Conservation (phyloP, 2,888 invertebrate species). For the Azorinus chamasolen region DNA sequence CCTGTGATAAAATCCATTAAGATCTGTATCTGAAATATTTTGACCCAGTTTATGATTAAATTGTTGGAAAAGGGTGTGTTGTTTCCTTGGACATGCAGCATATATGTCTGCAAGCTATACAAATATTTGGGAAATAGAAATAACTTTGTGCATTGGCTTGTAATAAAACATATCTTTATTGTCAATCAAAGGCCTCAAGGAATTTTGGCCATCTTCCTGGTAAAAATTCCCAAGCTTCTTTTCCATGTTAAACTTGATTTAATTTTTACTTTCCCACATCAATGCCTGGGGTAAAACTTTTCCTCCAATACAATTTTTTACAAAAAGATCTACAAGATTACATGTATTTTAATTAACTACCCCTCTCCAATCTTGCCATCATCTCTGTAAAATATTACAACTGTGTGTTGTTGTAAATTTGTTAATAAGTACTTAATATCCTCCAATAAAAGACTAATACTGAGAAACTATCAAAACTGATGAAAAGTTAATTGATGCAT, state of each 20-base stretch:
- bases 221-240: slow-evolving; percentile 4
- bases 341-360: no score
- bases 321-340: no score
- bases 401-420: no score
- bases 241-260: neutral
- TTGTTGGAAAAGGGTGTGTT: slow-evolving; percentile 3
- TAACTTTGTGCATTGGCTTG: slow-evolving; percentile 51
- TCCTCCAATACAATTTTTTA: no score
- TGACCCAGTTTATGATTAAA: slow-evolving; percentile 33
- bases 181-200: slow-evolving; percentile 40
- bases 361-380: no score
- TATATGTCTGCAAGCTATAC: slow-evolving; percentile 61
- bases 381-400: no score
- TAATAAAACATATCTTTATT: slow-evolving; percentile 65
- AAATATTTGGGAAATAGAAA: slow-evolving; percentile 60
- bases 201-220: slow-evolving; percentile 1
- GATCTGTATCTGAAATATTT: slow-evolving; percentile 37
- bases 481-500: no score
- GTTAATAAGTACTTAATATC: no score
- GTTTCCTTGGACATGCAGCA: slow-evolving; percentile 30
- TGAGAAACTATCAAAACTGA: no score
- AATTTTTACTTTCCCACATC: neutral
- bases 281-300: neutral
- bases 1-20: slow-evolving; percentile 30
- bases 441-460: no score